Conservation (phyloP, 1,140 invertebrate species). For the Hesperophylax magnus region DNA sequence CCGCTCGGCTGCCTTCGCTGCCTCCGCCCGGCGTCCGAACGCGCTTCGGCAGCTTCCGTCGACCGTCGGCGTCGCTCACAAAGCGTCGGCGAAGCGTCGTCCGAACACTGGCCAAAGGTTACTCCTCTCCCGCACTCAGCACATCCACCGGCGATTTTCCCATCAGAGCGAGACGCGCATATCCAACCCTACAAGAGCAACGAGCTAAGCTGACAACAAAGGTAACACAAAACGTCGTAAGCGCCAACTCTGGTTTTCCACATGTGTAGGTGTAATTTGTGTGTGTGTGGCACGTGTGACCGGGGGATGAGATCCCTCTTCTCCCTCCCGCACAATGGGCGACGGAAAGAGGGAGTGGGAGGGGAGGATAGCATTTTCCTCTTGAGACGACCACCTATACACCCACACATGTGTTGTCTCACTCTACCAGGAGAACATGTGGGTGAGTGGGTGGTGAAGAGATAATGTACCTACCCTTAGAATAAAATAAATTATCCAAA, state of each 20-base stretch:
- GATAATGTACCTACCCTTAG: conserved; percentile 14
- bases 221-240: conserved; percentile 23
- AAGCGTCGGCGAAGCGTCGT: background rate
- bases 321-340: conserved; percentile 8
- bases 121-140: conserved; percentile 25
- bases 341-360: conserved; percentile 9
- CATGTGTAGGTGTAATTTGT: conserved; percentile 44
- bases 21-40: conserved; percentile 11
- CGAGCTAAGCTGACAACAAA: background rate
- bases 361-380: conserved; percentile 40
- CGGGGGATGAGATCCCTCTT: conserved; percentile 44
- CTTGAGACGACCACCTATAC: conserved; percentile 42
- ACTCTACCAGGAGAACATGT: conserved; percentile 35
- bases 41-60: conserved; percentile 13
- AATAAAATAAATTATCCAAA: background rate
- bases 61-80: background rate
- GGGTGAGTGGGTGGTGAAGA: conserved; percentile 23
- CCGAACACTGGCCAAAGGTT: conserved; percentile 42
- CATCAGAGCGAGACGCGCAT: conserved; percentile 1
- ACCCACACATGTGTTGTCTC: conserved; percentile 17
- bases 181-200: background rate
- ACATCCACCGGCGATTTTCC: conserved; percentile 24
- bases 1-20: conserved; percentile 23
- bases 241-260: conserved; percentile 17
- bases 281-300: conserved; percentile 50